A percentile compares a stretch with the other conserved stretches of the same genome.
Conservation (phyloP, 2,797 vertebrate genomes). For the Rhabdophis nuchalis region DNA sequence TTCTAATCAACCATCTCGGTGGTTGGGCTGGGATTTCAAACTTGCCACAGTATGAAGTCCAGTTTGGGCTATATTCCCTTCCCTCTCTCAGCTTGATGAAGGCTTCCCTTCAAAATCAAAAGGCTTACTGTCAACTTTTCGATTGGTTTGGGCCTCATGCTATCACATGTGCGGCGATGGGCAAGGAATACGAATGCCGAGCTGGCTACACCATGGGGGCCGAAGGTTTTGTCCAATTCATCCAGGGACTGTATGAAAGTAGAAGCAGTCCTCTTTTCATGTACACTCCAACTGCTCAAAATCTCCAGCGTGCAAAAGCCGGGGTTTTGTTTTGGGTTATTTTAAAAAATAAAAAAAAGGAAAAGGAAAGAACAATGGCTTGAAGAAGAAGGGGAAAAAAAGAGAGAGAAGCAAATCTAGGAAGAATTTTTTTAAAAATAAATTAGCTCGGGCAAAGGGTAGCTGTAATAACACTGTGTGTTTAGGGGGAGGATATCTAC, state of each 20-base stretch:
- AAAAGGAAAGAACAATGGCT: not conserved
- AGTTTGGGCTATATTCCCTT: constrained; percentile 78
- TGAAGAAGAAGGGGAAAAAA: constrained; percentile 54
- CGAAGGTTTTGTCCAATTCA: constrained; percentile 72
- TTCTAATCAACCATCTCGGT: constrained; percentile 79
- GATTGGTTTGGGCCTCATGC: constrained; percentile 76
- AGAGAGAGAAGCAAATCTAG: constrained; percentile 58
- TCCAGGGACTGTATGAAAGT: constrained; percentile 80
- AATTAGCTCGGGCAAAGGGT: not conserved
- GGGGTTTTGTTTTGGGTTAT: constrained; percentile 21
- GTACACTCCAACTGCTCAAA: constrained; percentile 77
- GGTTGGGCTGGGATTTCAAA: constrained; percentile 82
- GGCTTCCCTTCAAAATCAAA: constrained; percentile 83
- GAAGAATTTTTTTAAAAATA: constrained; percentile 15
- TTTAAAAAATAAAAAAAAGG: not conserved
- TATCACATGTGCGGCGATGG: constrained; percentile 70
- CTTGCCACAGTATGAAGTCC: constrained; percentile 82
- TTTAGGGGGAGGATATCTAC: not conserved
- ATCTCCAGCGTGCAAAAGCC: constrained; percentile 72
- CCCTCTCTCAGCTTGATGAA: constrained; percentile 77
- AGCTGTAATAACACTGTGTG: not conserved
- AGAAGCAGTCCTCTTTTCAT: constrained; percentile 78
- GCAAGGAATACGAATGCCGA: constrained; percentile 75
- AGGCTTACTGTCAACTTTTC: constrained; percentile 82
- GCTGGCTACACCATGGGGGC: constrained; percentile 71